Percentiles rank a stretch among this genome's conserved stretches.
phyloP scores from a whole-genome alignment of 64 coral and sea anemone species.

The Montipora sp. region DNA sequence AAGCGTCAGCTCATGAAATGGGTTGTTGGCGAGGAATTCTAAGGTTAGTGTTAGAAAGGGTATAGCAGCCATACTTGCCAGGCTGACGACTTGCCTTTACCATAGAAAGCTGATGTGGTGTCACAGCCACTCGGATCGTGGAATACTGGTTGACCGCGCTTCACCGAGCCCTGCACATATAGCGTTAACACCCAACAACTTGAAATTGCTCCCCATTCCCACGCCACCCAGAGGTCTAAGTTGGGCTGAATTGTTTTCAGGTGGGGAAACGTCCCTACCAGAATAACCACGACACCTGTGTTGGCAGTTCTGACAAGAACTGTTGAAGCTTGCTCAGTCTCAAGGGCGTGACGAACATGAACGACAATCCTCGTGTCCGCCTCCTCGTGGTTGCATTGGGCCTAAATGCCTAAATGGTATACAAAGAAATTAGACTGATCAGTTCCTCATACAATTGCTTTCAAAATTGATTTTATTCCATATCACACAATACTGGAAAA shows the following conservation, averaged over 20 bases:
- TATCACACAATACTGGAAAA: no score
- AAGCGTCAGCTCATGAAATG: neutral
- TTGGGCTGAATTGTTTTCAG: neutral
- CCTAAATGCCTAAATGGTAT: neutral
- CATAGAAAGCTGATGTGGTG: slow-evolving; percentile 11
- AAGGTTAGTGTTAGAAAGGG: slow-evolving; percentile 20
- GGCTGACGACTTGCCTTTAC: slow-evolving; percentile 42
- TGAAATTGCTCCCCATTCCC: slow-evolving; percentile 67
- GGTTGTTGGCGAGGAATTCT: neutral
- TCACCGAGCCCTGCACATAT: slow-evolving; percentile 43
- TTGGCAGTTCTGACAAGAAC: slow-evolving; percentile 43
- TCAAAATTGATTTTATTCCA: no score
- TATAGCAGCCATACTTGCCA: slow-evolving; percentile 48
- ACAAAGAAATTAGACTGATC: no score
- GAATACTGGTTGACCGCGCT: slow-evolving; percentile 41
- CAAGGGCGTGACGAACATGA: slow-evolving; percentile 50
- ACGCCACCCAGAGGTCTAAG: slow-evolving; percentile 47
- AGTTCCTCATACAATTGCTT: no score
- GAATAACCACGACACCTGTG: slow-evolving; percentile 57
- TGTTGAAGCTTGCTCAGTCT: neutral
- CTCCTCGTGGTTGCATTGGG: neutral
- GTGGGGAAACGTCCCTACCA: slow-evolving; percentile 36
- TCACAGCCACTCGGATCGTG: slow-evolving; percentile 8
- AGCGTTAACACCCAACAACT: neutral
- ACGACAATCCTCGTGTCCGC: slow-evolving; percentile 60